Percentiles rank a stretch among this genome's conserved stretches.
Conservation (phyloP, 2,113 vertebrate species). For the Chrysemys picta region DNA sequence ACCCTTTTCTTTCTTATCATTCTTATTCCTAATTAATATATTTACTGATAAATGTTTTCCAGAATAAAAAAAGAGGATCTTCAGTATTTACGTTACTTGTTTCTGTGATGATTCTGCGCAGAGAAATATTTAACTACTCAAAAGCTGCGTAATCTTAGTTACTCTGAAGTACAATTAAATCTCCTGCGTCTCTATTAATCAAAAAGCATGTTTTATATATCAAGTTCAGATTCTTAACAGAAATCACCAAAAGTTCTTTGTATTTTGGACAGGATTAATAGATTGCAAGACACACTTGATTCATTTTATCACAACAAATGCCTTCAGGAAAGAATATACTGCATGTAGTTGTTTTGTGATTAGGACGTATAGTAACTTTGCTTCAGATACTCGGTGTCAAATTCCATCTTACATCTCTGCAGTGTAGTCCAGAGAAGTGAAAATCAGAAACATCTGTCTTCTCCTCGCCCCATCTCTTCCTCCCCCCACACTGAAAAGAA, state of each 20-base stretch:
- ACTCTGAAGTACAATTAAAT: neutral
- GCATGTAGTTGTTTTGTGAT: conserved; percentile 46
- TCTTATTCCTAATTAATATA: neutral
- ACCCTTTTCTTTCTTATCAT: neutral
- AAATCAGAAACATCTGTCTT: conserved; percentile 74
- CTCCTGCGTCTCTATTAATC: neutral
- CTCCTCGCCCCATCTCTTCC: neutral
- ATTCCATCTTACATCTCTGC: conserved; percentile 55
- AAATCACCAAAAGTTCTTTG: conserved; percentile 17
- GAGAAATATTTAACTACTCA: neutral
- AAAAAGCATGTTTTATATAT: neutral
- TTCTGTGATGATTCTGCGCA: neutral
- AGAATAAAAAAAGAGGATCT: conserved; percentile 2
- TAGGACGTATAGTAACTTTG: conserved; percentile 49
- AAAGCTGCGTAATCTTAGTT: neutral
- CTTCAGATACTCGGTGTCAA: conserved; percentile 57
- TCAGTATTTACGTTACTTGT: fast-evolving
- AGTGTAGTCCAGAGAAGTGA: conserved; percentile 35
- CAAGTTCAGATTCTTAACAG: conserved; percentile 16
- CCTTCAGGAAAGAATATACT: conserved; percentile 49
- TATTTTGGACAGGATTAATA: conserved; percentile 21
- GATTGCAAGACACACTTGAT: conserved; percentile 36
- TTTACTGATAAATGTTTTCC: neutral
- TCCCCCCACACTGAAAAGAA: conserved; percentile 43
- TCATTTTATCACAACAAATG: conserved; percentile 40